Evolutionary conservation across 2,797 vertebrate species (phyloP).

Genomic region (Amblyopsis hoosieri): DNA sequence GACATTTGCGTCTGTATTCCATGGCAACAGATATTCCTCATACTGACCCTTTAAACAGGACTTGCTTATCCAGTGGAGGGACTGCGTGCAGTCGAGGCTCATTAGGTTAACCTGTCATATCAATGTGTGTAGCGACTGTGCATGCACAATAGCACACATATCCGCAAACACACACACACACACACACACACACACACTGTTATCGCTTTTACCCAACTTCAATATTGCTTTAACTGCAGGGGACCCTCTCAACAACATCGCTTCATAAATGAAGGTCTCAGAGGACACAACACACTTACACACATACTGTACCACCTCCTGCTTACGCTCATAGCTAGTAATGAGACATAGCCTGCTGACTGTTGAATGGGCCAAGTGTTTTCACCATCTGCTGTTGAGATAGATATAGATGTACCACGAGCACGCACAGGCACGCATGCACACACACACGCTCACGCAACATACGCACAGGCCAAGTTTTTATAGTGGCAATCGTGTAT

Average conservation of each 20-base stretch:
- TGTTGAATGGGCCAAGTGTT: conserved; percentile 42
- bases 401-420: conserved; percentile 34
- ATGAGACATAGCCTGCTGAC: conserved; percentile 43
- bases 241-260: conserved; percentile 41
- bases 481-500: no score
- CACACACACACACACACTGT: conserved; percentile 14
- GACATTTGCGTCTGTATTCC: no score
- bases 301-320: conserved; percentile 22
- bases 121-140: no score
- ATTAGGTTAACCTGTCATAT: background rate
- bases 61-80: no score
- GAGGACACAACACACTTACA: background rate
- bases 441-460: background rate
- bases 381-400: conserved; percentile 55
- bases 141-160: background rate
- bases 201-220: background rate
- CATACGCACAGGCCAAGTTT: background rate
- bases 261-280: conserved; percentile 45
- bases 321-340: conserved; percentile 49
- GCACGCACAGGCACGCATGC: conserved; percentile 2
- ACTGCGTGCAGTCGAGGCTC: no score
- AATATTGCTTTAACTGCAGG: conserved; percentile 18
- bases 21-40: no score
- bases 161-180: background rate
- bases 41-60: no score